phyloP scores from a whole-genome alignment of 2,888 invertebrate species.

The Polydesmus complanatus region DNA sequence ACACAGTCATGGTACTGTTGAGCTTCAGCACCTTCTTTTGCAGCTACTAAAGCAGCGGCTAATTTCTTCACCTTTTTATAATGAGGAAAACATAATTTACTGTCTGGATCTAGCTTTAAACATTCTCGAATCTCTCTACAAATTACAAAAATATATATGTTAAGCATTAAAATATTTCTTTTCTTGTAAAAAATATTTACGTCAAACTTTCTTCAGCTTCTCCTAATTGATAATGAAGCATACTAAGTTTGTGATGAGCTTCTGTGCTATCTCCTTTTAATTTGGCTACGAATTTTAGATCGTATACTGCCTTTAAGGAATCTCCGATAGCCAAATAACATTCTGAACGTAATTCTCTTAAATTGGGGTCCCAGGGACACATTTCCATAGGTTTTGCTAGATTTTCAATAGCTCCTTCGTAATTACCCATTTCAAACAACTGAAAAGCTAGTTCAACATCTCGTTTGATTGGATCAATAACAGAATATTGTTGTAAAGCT shows the following conservation, averaged over 20 bases:
- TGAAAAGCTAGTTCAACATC: slow-evolving; percentile 51
- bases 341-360: slow-evolving; percentile 74
- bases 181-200: slow-evolving; percentile 32
- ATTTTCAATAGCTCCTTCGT: slow-evolving; percentile 47
- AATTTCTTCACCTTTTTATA: slow-evolving; percentile 94
- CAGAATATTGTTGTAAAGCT: slow-evolving; percentile 52
- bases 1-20: slow-evolving; percentile 52
- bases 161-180: not conserved
- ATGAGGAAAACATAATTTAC: slow-evolving; percentile 86
- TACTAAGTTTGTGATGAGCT: slow-evolving; percentile 68
- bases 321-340: slow-evolving; percentile 67
- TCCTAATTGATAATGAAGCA: slow-evolving; percentile 74
- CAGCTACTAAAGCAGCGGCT: slow-evolving; percentile 51
- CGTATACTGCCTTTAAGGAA: slow-evolving; percentile 70
- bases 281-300: slow-evolving; percentile 78
- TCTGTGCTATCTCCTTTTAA: slow-evolving; percentile 81
- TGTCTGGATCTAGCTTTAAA: slow-evolving; percentile 90
- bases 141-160: slow-evolving; percentile 17
- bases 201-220: slow-evolving; percentile 79
- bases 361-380: slow-evolving; percentile 75
- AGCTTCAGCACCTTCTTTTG: slow-evolving; percentile 36
- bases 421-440: slow-evolving; percentile 43
- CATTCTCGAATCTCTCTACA: slow-evolving; percentile 84
- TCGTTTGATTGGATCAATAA: slow-evolving; percentile 48
- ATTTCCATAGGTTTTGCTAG: slow-evolving; percentile 56